A percentile compares a stretch with the other conserved stretches of the same genome.
phyloP scores from a whole-genome alignment of 1,140 invertebrate species.

The Anastrepha obliqua region DNA sequence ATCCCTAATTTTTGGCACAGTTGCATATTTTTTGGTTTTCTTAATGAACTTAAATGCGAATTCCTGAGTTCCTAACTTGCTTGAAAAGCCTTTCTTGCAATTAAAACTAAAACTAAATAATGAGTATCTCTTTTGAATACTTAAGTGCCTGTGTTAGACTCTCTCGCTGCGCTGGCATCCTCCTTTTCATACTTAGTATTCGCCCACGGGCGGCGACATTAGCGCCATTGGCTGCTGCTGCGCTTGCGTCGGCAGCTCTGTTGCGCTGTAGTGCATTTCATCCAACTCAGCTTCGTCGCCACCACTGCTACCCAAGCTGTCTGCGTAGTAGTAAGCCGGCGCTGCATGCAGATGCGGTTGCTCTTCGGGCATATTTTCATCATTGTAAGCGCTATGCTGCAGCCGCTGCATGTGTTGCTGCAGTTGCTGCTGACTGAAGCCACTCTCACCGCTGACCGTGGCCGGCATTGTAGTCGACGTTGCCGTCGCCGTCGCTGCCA shows the following conservation, averaged over 20 bases:
- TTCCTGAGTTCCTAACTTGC: conserved; percentile 46
- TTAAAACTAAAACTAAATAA: conserved; percentile 21
- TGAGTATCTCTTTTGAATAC: conserved; percentile 49
- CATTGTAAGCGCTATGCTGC: conserved; percentile 61
- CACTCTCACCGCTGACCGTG: conserved; percentile 3
- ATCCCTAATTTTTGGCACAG: conserved; percentile 46
- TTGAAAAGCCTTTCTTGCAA: background rate
- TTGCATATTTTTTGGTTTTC: conserved; percentile 26
- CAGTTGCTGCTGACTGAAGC: conserved; percentile 66
- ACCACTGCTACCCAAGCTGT: conserved; percentile 67
- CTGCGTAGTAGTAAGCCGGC: conserved; percentile 63
- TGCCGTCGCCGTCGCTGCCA: background rate
- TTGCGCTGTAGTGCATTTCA: background rate
- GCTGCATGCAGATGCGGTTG: background rate
- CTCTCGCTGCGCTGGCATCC: background rate
- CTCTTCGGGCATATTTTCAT: background rate
- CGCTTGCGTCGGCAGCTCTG: background rate
- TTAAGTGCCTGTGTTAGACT: background rate
- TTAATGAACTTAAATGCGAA: background rate
- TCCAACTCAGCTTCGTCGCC: conserved; percentile 63
- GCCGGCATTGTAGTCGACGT: background rate
- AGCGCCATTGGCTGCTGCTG: conserved; percentile 54
- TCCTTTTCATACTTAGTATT: conserved; percentile 39
- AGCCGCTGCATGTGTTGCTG: conserved; percentile 65
- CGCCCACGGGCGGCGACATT: conserved; percentile 52